Base-by-base conservation (phyloP, 2,888 invertebrate species). In the Stegana nigrithorax region DNA sequence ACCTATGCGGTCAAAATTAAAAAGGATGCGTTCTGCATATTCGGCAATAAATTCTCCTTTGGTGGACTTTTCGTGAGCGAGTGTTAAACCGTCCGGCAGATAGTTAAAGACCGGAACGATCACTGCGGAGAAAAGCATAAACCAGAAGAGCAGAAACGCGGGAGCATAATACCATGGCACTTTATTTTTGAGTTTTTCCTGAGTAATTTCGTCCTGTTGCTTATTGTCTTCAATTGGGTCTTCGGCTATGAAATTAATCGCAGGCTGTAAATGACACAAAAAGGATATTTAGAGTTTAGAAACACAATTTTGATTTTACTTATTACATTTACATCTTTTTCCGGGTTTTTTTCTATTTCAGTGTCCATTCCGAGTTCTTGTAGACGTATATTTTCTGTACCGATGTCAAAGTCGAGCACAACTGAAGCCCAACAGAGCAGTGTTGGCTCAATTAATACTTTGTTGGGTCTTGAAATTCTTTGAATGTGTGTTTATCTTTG, bases 21-120 rank as follows among this genome's bases (percentile, higher is more conserved):
- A 82, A 19, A 93, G 84, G 76, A 90, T 88, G 65, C 87, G 83
- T 68, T 89, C 86, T 0, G 93, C 92, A 70, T 91, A 86, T 81
- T 91, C 90, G 3, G 91, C 90, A 58, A 91, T 88, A 81, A 93
- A 93, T 63, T 86, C 82, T 4, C 86, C 87, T 0, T 87, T 82
- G 59, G 81, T 66, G 0, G 61, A 26, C 0, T 62, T 23, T 53
- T 81, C 81, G 25, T 78, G 65, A 1, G 70, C 64, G 1, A 82
- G 63, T 0, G 63, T 71, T 1, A 83, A 57, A 1, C 75, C 74
- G 0, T 72, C 70, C 1, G 84, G 84, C 6, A 84, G 61, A 7
- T 71, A 67, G 32, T 73, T 66, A 51, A 76, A 78, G 0, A 77
- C 50, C 0, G 77, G 78, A 21, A 74, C 60, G 0, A 78, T 76